phyloP scores from a whole-genome alignment of 2,113 vertebrate species.

The Heloderma charlesbogerti region DNA sequence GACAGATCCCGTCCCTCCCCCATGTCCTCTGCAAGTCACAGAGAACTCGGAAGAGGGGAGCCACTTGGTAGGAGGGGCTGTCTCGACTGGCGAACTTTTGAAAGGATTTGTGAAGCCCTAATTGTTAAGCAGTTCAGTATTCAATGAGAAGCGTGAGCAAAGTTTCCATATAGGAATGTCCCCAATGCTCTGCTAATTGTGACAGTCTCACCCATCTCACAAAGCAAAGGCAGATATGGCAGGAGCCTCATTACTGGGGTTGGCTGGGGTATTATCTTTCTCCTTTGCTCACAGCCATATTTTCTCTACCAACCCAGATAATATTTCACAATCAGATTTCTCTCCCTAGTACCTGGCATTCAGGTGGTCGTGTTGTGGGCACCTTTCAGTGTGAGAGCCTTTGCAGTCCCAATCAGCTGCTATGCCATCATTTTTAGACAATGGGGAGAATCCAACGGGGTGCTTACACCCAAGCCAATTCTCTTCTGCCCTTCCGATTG shows the following conservation, averaged over 20 bases:
- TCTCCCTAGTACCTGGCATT: background rate
- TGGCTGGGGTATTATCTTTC: background rate
- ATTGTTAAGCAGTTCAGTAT: background rate
- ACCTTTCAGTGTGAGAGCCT: background rate
- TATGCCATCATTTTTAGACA: background rate
- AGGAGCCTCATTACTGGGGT: background rate
- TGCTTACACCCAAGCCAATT: too few species aligned
- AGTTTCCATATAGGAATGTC: background rate
- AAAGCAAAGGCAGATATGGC: background rate
- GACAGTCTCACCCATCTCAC: background rate
- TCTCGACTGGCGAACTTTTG: background rate
- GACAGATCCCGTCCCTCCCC: too few species aligned
- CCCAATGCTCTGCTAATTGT: background rate
- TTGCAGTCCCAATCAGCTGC: too few species aligned
- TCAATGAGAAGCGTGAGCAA: background rate
- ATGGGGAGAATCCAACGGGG: too few species aligned
- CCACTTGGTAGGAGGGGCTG: too few species aligned
- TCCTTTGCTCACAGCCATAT: background rate
- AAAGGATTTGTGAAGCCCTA: background rate
- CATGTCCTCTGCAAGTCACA: background rate
- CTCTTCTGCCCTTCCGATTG: too few species aligned
- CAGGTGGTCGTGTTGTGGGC: background rate
- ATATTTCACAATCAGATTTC: background rate
- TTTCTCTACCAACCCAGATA: too few species aligned
- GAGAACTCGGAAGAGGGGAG: background rate